Percentiles rank a stretch among this genome's conserved stretches.
Conservation (phyloP, 2,113 vertebrate genomes). For the Hassar affinis region DNA sequence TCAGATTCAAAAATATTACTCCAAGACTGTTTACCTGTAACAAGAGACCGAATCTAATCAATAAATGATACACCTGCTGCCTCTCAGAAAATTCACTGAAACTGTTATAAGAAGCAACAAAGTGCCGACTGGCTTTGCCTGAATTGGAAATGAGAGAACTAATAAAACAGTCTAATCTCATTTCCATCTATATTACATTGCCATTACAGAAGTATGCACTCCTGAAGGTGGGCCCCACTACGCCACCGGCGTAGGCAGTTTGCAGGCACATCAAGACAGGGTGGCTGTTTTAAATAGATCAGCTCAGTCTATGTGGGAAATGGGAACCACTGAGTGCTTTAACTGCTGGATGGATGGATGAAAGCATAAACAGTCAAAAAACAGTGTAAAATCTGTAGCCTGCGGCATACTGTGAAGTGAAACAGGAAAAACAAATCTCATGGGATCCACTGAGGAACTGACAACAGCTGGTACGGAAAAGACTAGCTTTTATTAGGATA, state of each 20-base stretch:
- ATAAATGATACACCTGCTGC: slow-evolving; percentile 49
- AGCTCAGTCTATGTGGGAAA: slow-evolving; percentile 13
- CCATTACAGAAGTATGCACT: slow-evolving; percentile 34
- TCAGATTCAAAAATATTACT: slow-evolving; percentile 35
- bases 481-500: neutral
- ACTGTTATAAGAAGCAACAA: slow-evolving; percentile 45
- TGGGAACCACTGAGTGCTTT: neutral
- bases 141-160: slow-evolving; percentile 49
- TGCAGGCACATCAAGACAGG: slow-evolving; percentile 10
- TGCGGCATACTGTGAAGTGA: neutral
- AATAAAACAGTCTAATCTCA: slow-evolving; percentile 58
- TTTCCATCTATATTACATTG: slow-evolving; percentile 62
- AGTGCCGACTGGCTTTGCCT: slow-evolving; percentile 37
- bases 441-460: neutral
- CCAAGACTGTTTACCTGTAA: slow-evolving; percentile 52
- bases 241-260: too few species aligned
- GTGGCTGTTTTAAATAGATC: slow-evolving; percentile 43
- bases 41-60: slow-evolving; percentile 47
- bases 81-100: slow-evolving; percentile 23
- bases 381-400: neutral
- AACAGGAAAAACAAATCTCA: neutral
- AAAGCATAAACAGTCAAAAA: neutral
- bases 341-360: neutral
- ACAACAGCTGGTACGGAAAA: neutral
- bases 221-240: slow-evolving; percentile 34